Evolutionary conservation across 2,888 invertebrate species (phyloP), one percentile per base, ranked within the genome.

Genomic region (Clitarchus hookeri): DNA sequence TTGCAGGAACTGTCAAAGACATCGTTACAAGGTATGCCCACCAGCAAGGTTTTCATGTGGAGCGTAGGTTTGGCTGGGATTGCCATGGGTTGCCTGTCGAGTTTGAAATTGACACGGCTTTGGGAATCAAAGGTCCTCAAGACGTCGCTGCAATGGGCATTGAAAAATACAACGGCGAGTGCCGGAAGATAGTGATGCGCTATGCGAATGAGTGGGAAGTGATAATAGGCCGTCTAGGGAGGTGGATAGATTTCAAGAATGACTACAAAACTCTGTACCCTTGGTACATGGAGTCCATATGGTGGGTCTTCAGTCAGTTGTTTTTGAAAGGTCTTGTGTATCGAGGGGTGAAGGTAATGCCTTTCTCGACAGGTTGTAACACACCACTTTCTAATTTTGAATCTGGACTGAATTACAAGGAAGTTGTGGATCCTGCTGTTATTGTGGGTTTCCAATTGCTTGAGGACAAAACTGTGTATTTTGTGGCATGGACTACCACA

Each of bases 181-280:
- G 99, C 90, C 94, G 99, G 11, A 97, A 96, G 90, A 99, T 99
- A 92, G 99, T 99, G 0, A 98, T 97, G 96, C 94, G 98, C 88
- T 99, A 99, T 92, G 95, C 99, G 0, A 91, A 92, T 48, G 98
- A 99, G 88, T 99, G 99, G 99, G 97, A 98, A 90, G 93, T 92
- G 83, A 96, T 98, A 85, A 95, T 99, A 78, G 94, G 94, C 0
- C 93, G 99, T 88, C 95, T 99, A 91, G 99, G 99, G 19, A 94
- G 99, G 87, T 99, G 99, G 99, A 99, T 99, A 90, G 96, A 99
- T 93, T 99, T 99, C 92, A 95, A 97, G 90, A 98, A 99, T 92
- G 99, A 99, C 91, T 99, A 99, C 92, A 99, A 99, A 92, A 99
- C 99, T 0, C 93, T 99, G 88, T 99, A 99, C 91, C 98, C 99